phyloP scores from a whole-genome alignment of 2,888 invertebrate species.

The Corbicula japonica region DNA sequence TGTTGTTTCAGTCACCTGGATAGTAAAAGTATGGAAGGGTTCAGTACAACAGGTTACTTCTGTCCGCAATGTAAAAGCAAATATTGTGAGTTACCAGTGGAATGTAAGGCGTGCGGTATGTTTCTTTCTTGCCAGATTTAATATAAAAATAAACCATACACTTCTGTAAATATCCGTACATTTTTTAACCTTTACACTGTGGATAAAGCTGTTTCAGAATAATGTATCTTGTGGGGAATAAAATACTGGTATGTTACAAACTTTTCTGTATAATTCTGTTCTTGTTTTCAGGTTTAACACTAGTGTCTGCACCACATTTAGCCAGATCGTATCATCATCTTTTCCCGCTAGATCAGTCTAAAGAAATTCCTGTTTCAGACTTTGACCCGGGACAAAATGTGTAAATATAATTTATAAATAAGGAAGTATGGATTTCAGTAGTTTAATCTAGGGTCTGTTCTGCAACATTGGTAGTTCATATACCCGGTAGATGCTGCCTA shows the following conservation, averaged over 20 bases:
- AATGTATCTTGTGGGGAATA: no score
- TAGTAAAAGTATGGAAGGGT: slow-evolving; percentile 81
- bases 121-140: no score
- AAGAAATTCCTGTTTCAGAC: slow-evolving; percentile 88
- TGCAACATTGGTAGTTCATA: not conserved
- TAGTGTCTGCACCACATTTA: slow-evolving; percentile 99
- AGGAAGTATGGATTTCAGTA: not conserved
- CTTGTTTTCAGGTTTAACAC: slow-evolving; percentile 90
- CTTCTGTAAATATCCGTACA: no score
- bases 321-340: slow-evolving; percentile 99
- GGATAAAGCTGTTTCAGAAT: no score
- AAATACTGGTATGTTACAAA: no score
- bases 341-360: slow-evolving; percentile 95
- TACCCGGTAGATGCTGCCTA: not conserved
- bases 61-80: slow-evolving; percentile 96
- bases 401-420: slow-evolving; percentile 21
- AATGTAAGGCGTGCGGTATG: slow-evolving; percentile 95
- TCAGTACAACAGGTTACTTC: slow-evolving; percentile 87
- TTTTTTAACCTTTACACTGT: no score
- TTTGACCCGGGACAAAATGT: slow-evolving; percentile 63
- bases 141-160: no score
- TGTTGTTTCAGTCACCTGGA: slow-evolving; percentile 92
- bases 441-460: not conserved
- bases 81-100: slow-evolving; percentile 99
- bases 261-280: slow-evolving; percentile 1